phyloP scores from a whole-genome alignment of 2,797 vertebrate species.

The Catostomus latipinnis region DNA sequence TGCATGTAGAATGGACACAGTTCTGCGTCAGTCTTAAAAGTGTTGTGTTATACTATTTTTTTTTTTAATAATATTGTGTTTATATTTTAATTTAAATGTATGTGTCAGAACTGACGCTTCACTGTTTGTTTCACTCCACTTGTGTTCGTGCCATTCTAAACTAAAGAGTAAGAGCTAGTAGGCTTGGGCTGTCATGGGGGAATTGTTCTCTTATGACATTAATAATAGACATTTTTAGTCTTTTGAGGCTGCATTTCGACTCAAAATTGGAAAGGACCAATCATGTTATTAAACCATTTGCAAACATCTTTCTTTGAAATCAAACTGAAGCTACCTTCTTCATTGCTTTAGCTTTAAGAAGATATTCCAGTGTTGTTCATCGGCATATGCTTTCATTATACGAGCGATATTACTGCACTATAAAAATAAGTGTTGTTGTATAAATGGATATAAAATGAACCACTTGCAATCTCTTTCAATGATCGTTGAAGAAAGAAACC shows the following conservation, averaged over 20 bases:
- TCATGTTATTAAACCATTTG: neutral
- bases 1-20: neutral
- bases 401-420: neutral
- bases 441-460: neutral
- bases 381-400: neutral
- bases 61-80: neutral
- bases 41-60: neutral
- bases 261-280: neutral
- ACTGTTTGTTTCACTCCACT: no score
- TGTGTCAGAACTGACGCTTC: no score
- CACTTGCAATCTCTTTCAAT: neutral
- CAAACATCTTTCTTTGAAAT: neutral
- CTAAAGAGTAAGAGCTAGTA: no score
- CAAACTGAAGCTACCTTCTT: neutral
- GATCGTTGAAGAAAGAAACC: neutral
- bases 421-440: neutral
- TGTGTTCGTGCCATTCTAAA: no score
- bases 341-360: neutral
- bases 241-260: neutral
- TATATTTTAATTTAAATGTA: slow-evolving; percentile 19
- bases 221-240: neutral
- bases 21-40: neutral
- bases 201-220: neutral
- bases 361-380: neutral
- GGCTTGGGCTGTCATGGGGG: neutral